Evolutionary conservation across 2,113 vertebrate species (phyloP).

Genomic region (Mus pahari): DNA sequence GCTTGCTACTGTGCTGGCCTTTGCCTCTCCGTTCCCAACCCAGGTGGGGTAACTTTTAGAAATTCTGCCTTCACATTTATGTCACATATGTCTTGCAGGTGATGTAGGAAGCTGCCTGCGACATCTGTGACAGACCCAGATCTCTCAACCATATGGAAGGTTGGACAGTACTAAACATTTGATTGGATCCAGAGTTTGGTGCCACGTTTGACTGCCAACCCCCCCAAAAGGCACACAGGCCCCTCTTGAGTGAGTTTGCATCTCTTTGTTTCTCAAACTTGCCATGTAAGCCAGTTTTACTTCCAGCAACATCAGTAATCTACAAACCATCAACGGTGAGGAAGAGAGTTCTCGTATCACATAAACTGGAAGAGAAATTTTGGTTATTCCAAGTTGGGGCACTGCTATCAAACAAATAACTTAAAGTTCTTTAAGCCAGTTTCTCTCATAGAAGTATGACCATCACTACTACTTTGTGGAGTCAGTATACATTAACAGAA

Average conservation of each 20-base stretch:
- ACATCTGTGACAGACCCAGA: constrained; percentile 82
- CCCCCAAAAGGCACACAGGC: constrained; percentile 75
- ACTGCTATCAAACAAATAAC: not conserved
- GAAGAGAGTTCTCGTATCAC: not conserved
- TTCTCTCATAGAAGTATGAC: constrained; percentile 7
- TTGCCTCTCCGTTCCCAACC: constrained; percentile 19
- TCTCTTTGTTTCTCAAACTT: constrained; percentile 77
- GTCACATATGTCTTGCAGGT: constrained; percentile 82
- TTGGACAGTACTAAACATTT: constrained; percentile 80
- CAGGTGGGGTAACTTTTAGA: constrained; percentile 61
- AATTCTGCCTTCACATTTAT: constrained; percentile 61
- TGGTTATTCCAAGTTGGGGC: not conserved
- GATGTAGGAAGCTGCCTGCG: constrained; percentile 77
- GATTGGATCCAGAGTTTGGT: constrained; percentile 78
- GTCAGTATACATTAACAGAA: not conserved
- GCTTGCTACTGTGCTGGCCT: constrained; percentile 68
- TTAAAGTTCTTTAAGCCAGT: not conserved
- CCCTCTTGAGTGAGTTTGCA: constrained; percentile 54
- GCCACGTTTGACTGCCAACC: constrained; percentile 79
- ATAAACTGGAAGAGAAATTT: not conserved
- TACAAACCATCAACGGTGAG: not conserved
- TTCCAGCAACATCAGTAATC: constrained; percentile 65
- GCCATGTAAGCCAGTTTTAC: constrained; percentile 41
- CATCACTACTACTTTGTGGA: not conserved
- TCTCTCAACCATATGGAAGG: constrained; percentile 79